Evolutionary conservation across 2,888 invertebrate species (phyloP).

Genomic region (Pyrochroa serraticornis): DNA sequence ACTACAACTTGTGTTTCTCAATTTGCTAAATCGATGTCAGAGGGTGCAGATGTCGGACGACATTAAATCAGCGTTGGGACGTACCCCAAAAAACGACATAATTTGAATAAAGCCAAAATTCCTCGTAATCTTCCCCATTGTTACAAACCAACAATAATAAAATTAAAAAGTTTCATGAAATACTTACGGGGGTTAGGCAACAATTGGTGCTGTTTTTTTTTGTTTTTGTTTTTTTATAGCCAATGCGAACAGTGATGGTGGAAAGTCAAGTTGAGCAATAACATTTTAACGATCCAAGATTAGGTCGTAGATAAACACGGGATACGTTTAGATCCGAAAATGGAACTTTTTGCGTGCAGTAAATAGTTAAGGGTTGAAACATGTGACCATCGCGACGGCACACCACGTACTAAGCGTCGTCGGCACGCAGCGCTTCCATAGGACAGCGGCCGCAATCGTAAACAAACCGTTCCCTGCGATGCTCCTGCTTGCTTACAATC

Average conservation of each 20-base stretch:
- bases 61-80: constrained; percentile 5
- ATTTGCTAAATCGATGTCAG: constrained; percentile 15
- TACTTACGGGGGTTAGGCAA: constrained; percentile 10
- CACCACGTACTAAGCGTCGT: constrained; percentile 24
- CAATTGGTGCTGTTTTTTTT: not conserved
- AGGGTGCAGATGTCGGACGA: constrained; percentile 8
- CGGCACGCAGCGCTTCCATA: constrained; percentile 23
- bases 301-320: not conserved
- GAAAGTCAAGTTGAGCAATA: no score
- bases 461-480: constrained; percentile 17
- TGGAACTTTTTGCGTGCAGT: constrained; percentile 7
- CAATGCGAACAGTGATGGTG: not conserved
- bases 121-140: not conserved
- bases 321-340: not conserved
- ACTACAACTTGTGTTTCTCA: constrained; percentile 10
- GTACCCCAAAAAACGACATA: not conserved
- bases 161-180: constrained; percentile 4
- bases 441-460: constrained; percentile 18
- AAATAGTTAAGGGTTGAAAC: not conserved
- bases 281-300: not conserved
- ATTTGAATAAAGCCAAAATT: not conserved
- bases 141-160: not conserved
- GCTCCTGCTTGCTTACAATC: constrained; percentile 4
- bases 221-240: no score
- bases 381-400: constrained; percentile 29